These are phyloP conservation scores for Nudaria mundana DNA, from an alignment of 2,888 invertebrate genomes.

Conservation along the genomic window DNA sequence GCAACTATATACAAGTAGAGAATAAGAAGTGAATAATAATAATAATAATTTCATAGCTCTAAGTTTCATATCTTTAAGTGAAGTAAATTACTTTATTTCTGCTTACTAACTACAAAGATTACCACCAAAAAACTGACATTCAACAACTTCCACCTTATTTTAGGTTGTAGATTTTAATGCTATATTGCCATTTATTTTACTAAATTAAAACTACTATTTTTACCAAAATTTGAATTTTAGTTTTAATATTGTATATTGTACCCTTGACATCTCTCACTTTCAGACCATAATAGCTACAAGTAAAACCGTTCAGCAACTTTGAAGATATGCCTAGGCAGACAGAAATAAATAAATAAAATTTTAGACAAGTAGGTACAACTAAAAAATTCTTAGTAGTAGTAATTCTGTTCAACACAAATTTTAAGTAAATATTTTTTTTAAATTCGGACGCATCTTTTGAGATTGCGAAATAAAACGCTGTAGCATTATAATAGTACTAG, in stretches of 20 bases:
- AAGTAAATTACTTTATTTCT: slow-evolving; percentile 6
- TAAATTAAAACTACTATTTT: slow-evolving; percentile 28
- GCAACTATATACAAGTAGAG: slow-evolving; percentile 63
- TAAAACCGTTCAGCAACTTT: no score
- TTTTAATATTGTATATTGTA: not conserved
- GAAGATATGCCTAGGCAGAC: no score
- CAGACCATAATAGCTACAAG: no score
- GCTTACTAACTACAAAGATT: not conserved
- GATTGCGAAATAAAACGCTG: no score
- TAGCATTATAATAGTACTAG: no score
- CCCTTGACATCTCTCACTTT: not conserved
- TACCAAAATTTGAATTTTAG: slow-evolving; percentile 7
- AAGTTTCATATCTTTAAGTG: not conserved
- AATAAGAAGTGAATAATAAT: slow-evolving; percentile 5
- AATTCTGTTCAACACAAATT: no score
- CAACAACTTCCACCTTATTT: slow-evolving; percentile 35
- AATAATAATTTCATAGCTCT: not conserved
- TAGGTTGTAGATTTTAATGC: slow-evolving; percentile 26
- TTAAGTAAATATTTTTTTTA: no score
- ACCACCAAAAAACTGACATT: slow-evolving; percentile 8
- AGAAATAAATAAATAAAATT: no score
- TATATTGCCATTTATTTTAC: slow-evolving; percentile 27
- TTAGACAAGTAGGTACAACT: no score
- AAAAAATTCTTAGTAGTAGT: no score
- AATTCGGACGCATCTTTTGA: no score